Conservation (phyloP, 2,888 invertebrate genomes). For the Xanthia icteritia region DNA sequence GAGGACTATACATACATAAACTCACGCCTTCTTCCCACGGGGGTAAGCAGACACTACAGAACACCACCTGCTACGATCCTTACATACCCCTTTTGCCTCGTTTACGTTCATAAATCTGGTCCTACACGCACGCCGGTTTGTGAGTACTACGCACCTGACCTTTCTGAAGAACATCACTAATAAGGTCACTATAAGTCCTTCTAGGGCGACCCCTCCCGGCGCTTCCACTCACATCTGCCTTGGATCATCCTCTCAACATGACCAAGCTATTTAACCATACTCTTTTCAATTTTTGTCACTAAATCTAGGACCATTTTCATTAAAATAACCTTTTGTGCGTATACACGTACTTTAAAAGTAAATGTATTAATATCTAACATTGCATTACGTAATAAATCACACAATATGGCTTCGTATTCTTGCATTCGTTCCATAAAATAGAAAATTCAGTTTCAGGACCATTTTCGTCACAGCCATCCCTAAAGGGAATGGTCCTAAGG, state of each 20-base stretch:
- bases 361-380: no score
- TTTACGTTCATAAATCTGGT: not conserved
- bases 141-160: not conserved
- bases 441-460: no score
- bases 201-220: not conserved
- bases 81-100: not conserved
- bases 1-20: not conserved
- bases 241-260: not conserved
- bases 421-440: not conserved
- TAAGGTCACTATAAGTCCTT: not conserved
- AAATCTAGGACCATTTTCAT: not conserved
- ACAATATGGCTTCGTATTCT: not conserved
- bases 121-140: not conserved
- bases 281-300: not conserved
- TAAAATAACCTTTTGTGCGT: not conserved
- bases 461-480: no score
- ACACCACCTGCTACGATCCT: not conserved
- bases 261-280: not conserved
- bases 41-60: not conserved
- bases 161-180: not conserved
- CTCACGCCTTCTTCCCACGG: no score
- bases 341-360: not conserved
- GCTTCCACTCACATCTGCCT: not conserved
- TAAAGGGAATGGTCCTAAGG: not conserved
- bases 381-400: not conserved